These are phyloP conservation scores for Volucella zonaria DNA, from an alignment of 2,888 invertebrate genomes.

Conservation along the genomic window DNA sequence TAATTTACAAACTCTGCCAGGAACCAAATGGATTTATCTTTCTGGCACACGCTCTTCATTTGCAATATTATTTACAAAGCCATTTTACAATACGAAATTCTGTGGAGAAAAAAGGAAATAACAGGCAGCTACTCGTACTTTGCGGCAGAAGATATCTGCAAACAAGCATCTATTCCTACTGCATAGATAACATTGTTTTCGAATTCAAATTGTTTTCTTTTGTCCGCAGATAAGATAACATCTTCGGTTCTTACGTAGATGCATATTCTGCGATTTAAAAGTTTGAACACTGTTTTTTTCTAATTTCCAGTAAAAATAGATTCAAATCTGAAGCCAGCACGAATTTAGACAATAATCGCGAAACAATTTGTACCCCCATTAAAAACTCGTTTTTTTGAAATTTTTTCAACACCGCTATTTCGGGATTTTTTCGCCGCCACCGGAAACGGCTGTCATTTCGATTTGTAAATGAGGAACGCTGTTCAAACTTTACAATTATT, in stretches of 20 bases:
- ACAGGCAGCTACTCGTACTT: conserved; percentile 4
- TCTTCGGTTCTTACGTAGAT: conserved; percentile 15
- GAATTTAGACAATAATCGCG: not conserved
- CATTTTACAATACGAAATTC: too few relatives aligned
- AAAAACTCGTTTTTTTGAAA: not conserved
- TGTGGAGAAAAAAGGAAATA: not conserved
- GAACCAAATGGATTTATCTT: not conserved
- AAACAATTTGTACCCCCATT: conserved; percentile 3
- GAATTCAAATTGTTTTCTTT: conserved; percentile 34
- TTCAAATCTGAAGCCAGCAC: not conserved
- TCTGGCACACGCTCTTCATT: not conserved
- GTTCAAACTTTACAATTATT: not conserved
- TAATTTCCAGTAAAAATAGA: not conserved
- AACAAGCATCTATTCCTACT: conserved; percentile 31
- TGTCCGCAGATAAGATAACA: conserved; percentile 40
- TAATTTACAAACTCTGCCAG: too few relatives aligned
- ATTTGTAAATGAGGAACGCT: not conserved
- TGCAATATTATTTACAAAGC: not conserved
- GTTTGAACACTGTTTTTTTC: not conserved
- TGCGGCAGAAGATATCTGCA: conserved; percentile 37
- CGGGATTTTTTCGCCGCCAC: not conserved
- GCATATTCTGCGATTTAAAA: conserved; percentile 5
- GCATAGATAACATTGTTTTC: conserved; percentile 60
- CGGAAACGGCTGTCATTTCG: conserved; percentile 16
- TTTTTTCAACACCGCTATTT: conserved; percentile 1